Evolutionary conservation across 2,113 vertebrate genomes (phyloP).

Genomic region (Odontophorus gujanensis): DNA sequence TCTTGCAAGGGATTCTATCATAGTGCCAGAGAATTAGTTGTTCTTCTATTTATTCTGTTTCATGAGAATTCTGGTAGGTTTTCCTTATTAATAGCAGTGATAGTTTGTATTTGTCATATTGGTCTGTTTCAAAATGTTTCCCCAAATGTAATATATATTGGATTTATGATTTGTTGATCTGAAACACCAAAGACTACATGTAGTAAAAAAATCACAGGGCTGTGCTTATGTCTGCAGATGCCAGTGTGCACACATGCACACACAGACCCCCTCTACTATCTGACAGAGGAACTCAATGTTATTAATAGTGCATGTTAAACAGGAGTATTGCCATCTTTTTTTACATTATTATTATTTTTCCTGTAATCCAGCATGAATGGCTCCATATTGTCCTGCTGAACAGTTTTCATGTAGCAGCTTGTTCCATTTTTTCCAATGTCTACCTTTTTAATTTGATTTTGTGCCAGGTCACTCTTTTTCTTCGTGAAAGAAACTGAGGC

Average conservation of each 20-base stretch:
- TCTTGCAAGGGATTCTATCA: not conserved
- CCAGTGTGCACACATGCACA: not conserved
- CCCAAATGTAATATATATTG: not conserved
- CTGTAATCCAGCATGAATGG: not conserved
- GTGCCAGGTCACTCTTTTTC: not conserved
- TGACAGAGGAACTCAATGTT: not conserved
- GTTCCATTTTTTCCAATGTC: not conserved
- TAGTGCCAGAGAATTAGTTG: not conserved
- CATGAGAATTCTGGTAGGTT: not conserved
- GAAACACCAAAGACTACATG: not conserved
- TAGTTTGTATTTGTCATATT: not conserved
- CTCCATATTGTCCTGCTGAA: not conserved
- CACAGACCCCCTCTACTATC: rapidly evolving
- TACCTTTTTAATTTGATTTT: not conserved
- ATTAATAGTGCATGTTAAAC: not conserved
- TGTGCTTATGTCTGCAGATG: not conserved
- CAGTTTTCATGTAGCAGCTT: not conserved
- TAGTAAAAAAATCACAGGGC: not conserved
- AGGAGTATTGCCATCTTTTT: not conserved
- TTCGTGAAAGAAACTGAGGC: not conserved
- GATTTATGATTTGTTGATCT: not conserved
- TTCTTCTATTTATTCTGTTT: not conserved
- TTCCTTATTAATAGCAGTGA: not conserved
- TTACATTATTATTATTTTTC: not conserved
- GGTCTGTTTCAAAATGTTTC: not conserved